A percentile compares a stretch with the other conserved stretches of the same genome.
Conservation (phyloP, 2,888 invertebrate species). For the Melieria omissa region DNA sequence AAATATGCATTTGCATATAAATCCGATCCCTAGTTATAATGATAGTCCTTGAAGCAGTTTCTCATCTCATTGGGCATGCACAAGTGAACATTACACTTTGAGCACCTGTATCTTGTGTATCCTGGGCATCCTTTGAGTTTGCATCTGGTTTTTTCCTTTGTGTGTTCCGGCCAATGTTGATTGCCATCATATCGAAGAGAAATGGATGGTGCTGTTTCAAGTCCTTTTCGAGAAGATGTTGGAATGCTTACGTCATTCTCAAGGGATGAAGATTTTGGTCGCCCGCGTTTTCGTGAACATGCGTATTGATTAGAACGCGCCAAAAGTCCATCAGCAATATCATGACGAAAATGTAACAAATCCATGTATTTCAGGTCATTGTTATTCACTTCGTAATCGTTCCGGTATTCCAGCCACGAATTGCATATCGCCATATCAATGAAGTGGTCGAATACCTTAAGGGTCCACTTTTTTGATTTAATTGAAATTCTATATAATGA, state of each 20-base stretch:
- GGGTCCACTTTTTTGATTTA: slow-evolving; percentile 32
- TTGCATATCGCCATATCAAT: background rate
- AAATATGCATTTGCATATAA: too few species aligned
- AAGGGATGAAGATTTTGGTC: slow-evolving; percentile 4
- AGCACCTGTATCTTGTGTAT: too few species aligned
- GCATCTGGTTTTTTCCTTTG: too few species aligned
- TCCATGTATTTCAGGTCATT: slow-evolving; percentile 17
- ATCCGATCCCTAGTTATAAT: too few species aligned
- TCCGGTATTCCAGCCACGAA: slow-evolving; percentile 32
- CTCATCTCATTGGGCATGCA: too few species aligned
- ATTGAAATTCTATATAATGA: slow-evolving; percentile 36
- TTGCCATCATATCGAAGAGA: background rate
- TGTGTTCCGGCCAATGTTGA: too few species aligned
- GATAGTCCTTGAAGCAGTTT: too few species aligned
- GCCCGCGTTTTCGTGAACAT: background rate
- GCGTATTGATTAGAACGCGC: background rate
- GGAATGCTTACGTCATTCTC: slow-evolving; percentile 3
- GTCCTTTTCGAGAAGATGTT: slow-evolving; percentile 13
- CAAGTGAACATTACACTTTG: too few species aligned
- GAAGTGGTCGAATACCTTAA: slow-evolving; percentile 23
- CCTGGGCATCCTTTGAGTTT: too few species aligned
- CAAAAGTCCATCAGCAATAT: slow-evolving; percentile 31
- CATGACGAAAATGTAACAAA: slow-evolving; percentile 26
- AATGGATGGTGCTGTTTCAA: slow-evolving; percentile 28
- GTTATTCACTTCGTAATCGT: background rate